Conservation (phyloP, 2,113 vertebrate species). For the Theristicus caerulescens region DNA sequence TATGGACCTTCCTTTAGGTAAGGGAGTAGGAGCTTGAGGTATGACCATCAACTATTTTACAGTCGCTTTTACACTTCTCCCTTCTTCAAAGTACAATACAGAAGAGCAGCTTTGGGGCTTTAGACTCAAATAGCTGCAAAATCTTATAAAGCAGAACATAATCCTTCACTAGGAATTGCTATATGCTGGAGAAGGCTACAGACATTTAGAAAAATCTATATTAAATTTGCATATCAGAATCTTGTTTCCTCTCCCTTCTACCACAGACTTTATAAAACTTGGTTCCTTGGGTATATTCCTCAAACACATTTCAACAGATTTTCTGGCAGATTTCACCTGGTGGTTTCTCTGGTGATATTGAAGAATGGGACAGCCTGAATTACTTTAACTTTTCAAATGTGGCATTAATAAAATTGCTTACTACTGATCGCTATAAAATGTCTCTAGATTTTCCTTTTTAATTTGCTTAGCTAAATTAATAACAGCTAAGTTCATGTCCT, state of each 20-base stretch:
- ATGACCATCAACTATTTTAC: not conserved
- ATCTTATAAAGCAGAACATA: not conserved
- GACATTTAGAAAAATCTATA: not conserved
- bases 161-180: not conserved
- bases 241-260: not conserved
- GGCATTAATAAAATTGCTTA: not conserved
- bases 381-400: not conserved
- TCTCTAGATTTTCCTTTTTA: not conserved
- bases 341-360: not conserved
- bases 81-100: not conserved
- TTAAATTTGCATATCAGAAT: not conserved
- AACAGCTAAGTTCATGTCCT: not conserved
- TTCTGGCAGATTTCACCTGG: not conserved
- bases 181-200: not conserved
- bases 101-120: not conserved
- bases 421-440: not conserved
- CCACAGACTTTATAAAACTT: not conserved
- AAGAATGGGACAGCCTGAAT: not conserved
- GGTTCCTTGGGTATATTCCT: not conserved
- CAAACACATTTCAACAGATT: not conserved
- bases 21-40: not conserved
- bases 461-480: constrained; percentile 33
- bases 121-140: not conserved
- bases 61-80: not conserved
- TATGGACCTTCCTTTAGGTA: not conserved